Conservation (phyloP, 2,113 vertebrate species). For the human region GRCh38 chr1:194562001-194562500, state of each 20-base stretch:
- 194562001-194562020: background rate
- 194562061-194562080: background rate
- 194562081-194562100: background rate
- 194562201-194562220: no score
- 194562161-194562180: background rate
- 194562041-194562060: background rate
- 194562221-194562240: no score
- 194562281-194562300: background rate
- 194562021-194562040: background rate
- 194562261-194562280: background rate
- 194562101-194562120: background rate
- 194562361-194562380: background rate
- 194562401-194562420: background rate
- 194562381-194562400: no score
- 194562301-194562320: background rate
- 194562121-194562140: background rate
- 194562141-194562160: background rate
- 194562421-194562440: accelerated
- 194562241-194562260: background rate
- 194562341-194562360: background rate
- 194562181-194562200: no score
- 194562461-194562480: background rate
- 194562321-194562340: background rate
- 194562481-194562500: background rate
- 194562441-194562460: background rate